Evolutionary conservation across 2,888 invertebrate genomes (phyloP).

Genomic region (Ornithoptera alexandrae): DNA sequence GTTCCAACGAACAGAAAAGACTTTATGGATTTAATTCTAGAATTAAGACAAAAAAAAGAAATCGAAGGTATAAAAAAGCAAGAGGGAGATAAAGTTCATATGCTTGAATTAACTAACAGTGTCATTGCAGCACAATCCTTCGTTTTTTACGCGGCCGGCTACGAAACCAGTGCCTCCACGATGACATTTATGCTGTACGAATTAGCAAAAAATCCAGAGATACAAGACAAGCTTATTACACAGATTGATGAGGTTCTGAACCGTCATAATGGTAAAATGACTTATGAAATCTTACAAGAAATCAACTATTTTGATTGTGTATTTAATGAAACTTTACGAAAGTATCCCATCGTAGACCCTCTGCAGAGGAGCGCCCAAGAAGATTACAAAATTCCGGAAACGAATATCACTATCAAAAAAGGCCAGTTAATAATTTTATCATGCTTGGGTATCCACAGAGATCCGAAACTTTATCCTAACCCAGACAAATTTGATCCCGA

Average conservation of each 20-base stretch:
- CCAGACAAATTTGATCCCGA: conserved; percentile 71
- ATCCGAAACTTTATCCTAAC: conserved; percentile 59
- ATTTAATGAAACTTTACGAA: conserved; percentile 63
- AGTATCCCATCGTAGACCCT: conserved; percentile 63
- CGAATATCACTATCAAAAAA: conserved; percentile 51
- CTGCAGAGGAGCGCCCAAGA: conserved; percentile 53
- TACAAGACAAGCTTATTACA: conserved; percentile 53
- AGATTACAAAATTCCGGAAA: conserved; percentile 56
- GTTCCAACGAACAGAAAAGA: conserved; percentile 46
- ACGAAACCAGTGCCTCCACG: conserved; percentile 66
- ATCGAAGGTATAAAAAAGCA: conserved; percentile 36
- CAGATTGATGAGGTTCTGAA: conserved; percentile 51
- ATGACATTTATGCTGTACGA: conserved; percentile 55
- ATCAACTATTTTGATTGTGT: conserved; percentile 62
- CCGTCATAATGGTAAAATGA: conserved; percentile 49
- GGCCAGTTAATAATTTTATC: conserved; percentile 52
- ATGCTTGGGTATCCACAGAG: conserved; percentile 58
- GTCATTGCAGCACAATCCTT: conserved; percentile 62
- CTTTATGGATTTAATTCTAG: conserved; percentile 54
- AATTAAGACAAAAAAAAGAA: conserved; percentile 44
- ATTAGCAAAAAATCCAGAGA: conserved; percentile 53
- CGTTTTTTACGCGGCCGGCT: conserved; percentile 66
- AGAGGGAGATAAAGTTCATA: conserved; percentile 33
- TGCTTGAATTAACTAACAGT: conserved; percentile 48
- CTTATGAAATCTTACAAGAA: conserved; percentile 56